phyloP scores from a whole-genome alignment of 2,797 vertebrate species.

The Rousettus madagascariensis region DNA sequence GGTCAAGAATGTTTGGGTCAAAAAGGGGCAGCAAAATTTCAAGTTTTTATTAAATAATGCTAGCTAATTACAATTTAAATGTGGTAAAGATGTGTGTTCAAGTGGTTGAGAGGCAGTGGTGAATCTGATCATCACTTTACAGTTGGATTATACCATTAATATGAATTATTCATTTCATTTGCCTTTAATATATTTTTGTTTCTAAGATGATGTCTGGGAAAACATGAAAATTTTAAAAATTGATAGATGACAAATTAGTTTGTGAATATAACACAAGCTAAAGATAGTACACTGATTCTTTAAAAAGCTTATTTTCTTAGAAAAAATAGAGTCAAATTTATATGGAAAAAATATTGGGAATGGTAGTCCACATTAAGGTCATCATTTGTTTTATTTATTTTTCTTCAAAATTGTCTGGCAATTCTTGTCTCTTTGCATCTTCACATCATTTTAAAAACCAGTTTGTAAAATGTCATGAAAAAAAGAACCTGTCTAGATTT shows the following conservation, averaged over 20 bases:
- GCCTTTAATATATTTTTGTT: background rate
- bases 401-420: background rate
- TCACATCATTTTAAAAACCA: background rate
- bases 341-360: background rate
- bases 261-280: background rate
- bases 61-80: constrained; percentile 2
- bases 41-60: background rate
- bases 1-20: background rate
- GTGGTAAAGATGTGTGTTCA: background rate
- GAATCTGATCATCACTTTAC: background rate
- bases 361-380: background rate
- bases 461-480: background rate
- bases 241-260: background rate
- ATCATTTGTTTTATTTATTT: background rate
- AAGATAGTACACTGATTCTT: background rate
- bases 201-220: background rate
- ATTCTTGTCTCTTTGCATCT: background rate
- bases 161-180: background rate
- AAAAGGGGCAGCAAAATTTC: background rate
- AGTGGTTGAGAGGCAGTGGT: background rate
- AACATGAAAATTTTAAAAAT: background rate
- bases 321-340: background rate
- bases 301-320: background rate
- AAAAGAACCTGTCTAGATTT: background rate
- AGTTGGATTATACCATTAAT: background rate